phyloP scores from a whole-genome alignment of 2,888 invertebrate genomes.

The Xestia c-nigrum region DNA sequence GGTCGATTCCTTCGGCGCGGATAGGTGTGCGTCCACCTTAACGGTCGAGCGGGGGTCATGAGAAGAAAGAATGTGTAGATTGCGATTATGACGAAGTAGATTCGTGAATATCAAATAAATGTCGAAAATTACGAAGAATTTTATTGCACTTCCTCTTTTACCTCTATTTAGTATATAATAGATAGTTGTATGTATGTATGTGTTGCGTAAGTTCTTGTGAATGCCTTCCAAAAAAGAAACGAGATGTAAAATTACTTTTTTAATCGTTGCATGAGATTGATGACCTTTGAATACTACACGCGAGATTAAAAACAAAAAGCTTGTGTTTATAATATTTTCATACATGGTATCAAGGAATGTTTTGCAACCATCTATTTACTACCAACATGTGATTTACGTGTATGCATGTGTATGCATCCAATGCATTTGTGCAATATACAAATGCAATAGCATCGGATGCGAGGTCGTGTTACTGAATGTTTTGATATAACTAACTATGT shows the following conservation, averaged over 20 bases:
- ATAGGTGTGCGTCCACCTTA: too few species aligned
- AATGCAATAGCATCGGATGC: conserved; percentile 65
- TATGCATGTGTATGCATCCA: conserved; percentile 63
- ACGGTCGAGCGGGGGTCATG: conserved; percentile 4
- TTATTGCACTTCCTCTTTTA: conserved; percentile 57
- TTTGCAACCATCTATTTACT: conserved; percentile 47
- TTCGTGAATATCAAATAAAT: conserved; percentile 44
- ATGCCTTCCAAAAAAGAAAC: conserved; percentile 62
- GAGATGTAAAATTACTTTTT: conserved; percentile 59
- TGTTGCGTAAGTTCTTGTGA: conserved; percentile 59
- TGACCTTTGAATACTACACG: conserved; percentile 56
- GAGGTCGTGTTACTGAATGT: conserved; percentile 64
- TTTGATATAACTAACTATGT: conserved; percentile 49
- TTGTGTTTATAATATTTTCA: conserved; percentile 7
- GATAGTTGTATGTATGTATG: conserved; percentile 32
- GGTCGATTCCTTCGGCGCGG: too few species aligned
- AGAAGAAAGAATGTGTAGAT: conserved; percentile 27
- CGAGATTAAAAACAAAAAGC: conserved; percentile 23
- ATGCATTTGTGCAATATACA: conserved; percentile 66
- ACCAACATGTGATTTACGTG: conserved; percentile 45
- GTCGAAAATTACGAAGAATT: conserved; percentile 49
- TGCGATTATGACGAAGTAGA: conserved; percentile 34
- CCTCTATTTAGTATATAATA: conserved; percentile 22
- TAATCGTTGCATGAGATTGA: conserved; percentile 58
- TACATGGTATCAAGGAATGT: conserved; percentile 7